These are phyloP conservation scores for Myrmecophaga tridactyla DNA, from an alignment of 2,113 vertebrate genomes.

Conservation along the genomic window DNA sequence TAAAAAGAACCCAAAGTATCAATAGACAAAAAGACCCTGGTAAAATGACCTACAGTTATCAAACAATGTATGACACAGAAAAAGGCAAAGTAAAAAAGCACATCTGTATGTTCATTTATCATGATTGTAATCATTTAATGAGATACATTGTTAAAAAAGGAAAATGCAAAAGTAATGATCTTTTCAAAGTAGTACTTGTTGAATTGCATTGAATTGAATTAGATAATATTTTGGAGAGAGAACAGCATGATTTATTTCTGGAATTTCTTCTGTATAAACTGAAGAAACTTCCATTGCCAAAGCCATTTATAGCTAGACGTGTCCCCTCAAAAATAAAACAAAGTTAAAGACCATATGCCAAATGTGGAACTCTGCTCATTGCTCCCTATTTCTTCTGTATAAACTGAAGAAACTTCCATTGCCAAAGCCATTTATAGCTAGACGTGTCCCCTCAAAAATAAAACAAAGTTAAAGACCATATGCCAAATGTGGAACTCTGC, in stretches of 20 bases:
- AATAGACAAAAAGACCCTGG: background rate
- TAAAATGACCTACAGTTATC: background rate
- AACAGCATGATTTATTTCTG: slow-evolving; percentile 39
- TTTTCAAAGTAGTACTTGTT: slow-evolving; percentile 31
- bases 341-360: background rate
- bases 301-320: slow-evolving; percentile 38
- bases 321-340: too few species aligned
- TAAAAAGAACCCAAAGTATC: slow-evolving; percentile 19
- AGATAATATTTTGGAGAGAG: background rate
- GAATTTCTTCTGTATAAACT: slow-evolving; percentile 53
- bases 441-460: background rate
- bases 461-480: background rate
- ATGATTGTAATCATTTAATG: background rate
- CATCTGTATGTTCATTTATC: background rate
- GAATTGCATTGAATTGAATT: slow-evolving; percentile 38
- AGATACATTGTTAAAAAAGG: background rate
- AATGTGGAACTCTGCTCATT: background rate
- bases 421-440: slow-evolving; percentile 38
- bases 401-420: slow-evolving; percentile 26
- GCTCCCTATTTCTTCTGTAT: slow-evolving; percentile 16
- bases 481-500: background rate
- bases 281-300: slow-evolving; percentile 5
- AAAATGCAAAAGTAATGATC: background rate
- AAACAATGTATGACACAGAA: background rate
- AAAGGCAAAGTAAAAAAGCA: slow-evolving; percentile 30